phyloP scores from a whole-genome alignment of 1,140 invertebrate species.

The Acromyrmex echinatior region DNA sequence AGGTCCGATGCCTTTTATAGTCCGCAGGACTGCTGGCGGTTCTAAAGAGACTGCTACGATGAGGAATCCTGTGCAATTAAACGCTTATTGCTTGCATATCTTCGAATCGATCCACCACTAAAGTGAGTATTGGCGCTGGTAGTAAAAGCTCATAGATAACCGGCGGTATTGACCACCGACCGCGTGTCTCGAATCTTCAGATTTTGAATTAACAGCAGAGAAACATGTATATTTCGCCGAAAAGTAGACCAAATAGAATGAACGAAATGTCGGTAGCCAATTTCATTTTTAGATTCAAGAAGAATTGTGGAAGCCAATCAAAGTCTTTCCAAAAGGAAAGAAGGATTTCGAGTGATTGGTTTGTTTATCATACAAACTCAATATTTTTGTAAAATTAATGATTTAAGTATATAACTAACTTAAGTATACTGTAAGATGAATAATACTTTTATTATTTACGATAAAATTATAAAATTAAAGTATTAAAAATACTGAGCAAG shows the following conservation, averaged over 20 bases:
- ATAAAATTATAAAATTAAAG: background rate
- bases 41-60: constrained; percentile 83
- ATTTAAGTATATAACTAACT: background rate
- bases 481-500: constrained; percentile 1
- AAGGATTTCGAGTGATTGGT: too few relatives aligned
- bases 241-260: background rate
- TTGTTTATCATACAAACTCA: too few relatives aligned
- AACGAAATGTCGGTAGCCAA: background rate
- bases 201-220: constrained; percentile 65
- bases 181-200: constrained; percentile 55
- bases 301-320: background rate
- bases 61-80: constrained; percentile 87
- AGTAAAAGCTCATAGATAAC: constrained; percentile 85
- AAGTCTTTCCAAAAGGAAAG: background rate
- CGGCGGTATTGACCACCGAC: constrained; percentile 73
- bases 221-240: background rate
- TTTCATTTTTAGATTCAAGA: background rate
- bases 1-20: constrained; percentile 87
- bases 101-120: constrained; percentile 86
- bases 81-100: constrained; percentile 87
- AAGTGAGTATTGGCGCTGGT: constrained; percentile 84
- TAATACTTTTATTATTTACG: background rate
- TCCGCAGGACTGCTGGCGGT: constrained; percentile 78
- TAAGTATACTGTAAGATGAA: background rate
- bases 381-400: background rate